Conservation (phyloP, 1,140 invertebrate species). For the Lasaia peninsularis region DNA sequence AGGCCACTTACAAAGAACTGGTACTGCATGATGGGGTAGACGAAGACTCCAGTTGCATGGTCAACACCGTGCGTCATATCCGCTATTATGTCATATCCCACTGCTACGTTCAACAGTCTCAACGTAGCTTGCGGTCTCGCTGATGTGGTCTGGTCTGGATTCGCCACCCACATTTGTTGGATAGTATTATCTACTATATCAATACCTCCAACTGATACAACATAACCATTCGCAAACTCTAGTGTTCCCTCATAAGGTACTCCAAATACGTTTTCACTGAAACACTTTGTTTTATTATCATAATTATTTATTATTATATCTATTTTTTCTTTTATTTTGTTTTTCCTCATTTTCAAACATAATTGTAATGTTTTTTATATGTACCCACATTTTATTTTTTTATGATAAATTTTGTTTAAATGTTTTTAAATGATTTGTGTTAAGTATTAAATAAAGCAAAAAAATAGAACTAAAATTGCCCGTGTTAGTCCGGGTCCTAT, state of each 20-base stretch:
- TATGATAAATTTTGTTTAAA: too few relatives aligned
- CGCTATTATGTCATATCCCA: slow-evolving; percentile 31
- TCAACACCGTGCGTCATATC: slow-evolving; percentile 6
- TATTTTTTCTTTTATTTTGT: too few relatives aligned
- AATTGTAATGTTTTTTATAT: too few relatives aligned
- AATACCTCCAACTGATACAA: slow-evolving; percentile 27
- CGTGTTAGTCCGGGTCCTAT: too few relatives aligned
- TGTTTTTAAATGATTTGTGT: too few relatives aligned
- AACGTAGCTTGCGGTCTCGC: slow-evolving; percentile 31
- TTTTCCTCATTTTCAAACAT: too few relatives aligned
- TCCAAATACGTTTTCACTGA: slow-evolving; percentile 30
- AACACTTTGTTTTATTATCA: too few relatives aligned
- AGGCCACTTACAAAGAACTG: slow-evolving; percentile 22
- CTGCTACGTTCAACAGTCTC: slow-evolving; percentile 22
- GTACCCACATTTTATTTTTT: too few relatives aligned
- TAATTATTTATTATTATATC: too few relatives aligned
- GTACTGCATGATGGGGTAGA: slow-evolving; percentile 26
- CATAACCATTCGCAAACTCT: slow-evolving; percentile 31
- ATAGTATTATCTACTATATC: slow-evolving; percentile 25
- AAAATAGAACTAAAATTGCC: too few relatives aligned
- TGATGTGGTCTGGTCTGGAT: slow-evolving; percentile 14
- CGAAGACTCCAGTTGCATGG: slow-evolving; percentile 22
- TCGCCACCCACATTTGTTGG: slow-evolving; percentile 29
- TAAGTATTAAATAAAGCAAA: too few relatives aligned
- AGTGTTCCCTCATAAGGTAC: slow-evolving; percentile 16